Base-by-base conservation (phyloP, 2,888 invertebrate species). In the Heliconius hortense region DNA sequence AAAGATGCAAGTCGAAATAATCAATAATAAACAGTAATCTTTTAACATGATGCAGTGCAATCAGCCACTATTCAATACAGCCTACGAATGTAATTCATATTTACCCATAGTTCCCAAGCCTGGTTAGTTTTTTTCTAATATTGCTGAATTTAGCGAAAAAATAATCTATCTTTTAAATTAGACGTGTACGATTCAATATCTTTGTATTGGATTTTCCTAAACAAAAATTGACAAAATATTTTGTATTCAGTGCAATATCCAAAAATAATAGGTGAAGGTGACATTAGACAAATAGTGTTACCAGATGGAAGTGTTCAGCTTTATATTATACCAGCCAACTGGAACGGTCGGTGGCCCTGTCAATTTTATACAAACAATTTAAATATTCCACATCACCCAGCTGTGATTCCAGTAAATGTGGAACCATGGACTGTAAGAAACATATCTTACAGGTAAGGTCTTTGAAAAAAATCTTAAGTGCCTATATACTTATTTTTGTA, bases 241-340 rank as follows among this genome's bases (percentile, higher is more conserved):
- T 78, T 73, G 1, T 64, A 39, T 39, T 64, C 64, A 80, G 77
- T 73, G 8, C 60, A 71, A 28, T 18, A 74, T 70, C 82, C 88
- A 69, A 86, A 87, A 77, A 81, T 93, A 80, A 82, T 90, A 68
- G 93, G 94, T 13, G 93, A 93, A 80, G 94, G 94, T 31, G 89
- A 92, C 72, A 86, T 94, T 5, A 83, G 84, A 2, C 84, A 90
- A 1, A 64, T 90, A 4, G 79, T 85, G 39, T 82, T 87, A 62
- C 89, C 91, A 2, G 91, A 94, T 80, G 94, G 94, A 43, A 86
- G 83, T 53, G 77, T 87, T 1, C 91, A 91, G 78, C 86, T 86
- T 63, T 87, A 87, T 75, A 94, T 93, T 79, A 78, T 88, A 53
- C 93, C 93, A 21, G 82, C 82, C 7, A 72, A 81, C 24, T 85